Conservation (phyloP, 2,888 invertebrate genomes). For the Ennomos fuscantarius region DNA sequence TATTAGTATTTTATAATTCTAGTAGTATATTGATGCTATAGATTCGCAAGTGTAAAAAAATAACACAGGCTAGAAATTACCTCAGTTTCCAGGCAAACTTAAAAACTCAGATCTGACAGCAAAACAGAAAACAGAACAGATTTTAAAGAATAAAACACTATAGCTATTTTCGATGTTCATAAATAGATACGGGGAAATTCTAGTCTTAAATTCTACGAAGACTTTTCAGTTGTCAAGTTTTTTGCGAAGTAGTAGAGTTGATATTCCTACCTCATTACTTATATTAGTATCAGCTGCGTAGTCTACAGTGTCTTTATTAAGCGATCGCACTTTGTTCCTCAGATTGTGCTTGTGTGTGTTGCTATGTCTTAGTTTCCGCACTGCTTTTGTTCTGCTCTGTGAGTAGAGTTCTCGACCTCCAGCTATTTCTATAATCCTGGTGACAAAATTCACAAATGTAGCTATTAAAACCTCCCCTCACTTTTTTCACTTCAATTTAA, state of each 20-base stretch:
- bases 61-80: no score
- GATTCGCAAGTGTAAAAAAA: no score
- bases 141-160: no score
- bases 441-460: conserved; percentile 32
- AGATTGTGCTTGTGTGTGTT: conserved; percentile 80
- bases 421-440: conserved; percentile 87
- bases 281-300: conserved; percentile 68
- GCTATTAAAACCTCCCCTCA: not conserved
- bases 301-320: conserved; percentile 70
- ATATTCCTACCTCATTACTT: conserved; percentile 65
- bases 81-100: no score
- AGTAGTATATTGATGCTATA: no score
- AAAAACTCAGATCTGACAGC: no score
- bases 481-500: no score
- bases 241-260: not conserved
- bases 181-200: not conserved
- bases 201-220: no score
- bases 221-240: not conserved
- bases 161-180: not conserved
- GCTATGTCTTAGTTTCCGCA: conserved; percentile 88
- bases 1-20: no score
- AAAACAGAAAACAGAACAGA: no score
- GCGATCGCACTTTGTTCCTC: conserved; percentile 75
- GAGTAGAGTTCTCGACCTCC: conserved; percentile 94
- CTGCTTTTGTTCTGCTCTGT: conserved; percentile 92